Evolutionary conservation across 2,888 invertebrate species (phyloP), one percentile per base, ranked within the genome.

Genomic region (Melieria picta): DNA sequence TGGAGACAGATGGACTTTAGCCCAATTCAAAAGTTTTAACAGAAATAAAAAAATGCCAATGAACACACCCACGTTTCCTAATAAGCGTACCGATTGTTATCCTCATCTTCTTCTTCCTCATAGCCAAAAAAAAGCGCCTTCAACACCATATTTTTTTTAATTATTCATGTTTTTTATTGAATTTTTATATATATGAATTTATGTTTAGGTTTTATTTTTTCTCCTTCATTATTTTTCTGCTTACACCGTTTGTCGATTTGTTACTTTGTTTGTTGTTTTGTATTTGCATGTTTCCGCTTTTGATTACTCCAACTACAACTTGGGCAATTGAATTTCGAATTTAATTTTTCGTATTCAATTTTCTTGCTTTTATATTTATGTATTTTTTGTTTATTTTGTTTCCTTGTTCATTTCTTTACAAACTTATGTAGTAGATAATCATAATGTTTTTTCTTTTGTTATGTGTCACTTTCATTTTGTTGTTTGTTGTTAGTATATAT

Each of bases 231-330:
- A 58, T 68, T 61, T 52, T n/a, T 46, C 61, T 45, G 46, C 61
- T 62, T 30, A 30, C 30, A 30, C 30, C 30, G 2, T 30, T 42
- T 16, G 6, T 57, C 42, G 7, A 7, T 57, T 16, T 66, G 57
- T 56, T 30, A 58, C 48, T 11, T 52, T 60, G 16, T 60, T 61
- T 30, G 30, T 43, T 58, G 13, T 11, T 61, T 72, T 70, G 63
- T 73, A 61, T 71, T 71, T 73, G 71, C 65, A 71, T 62, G 65
- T 71, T 71, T 73, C 67, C 71, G 48, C 71, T 66, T 61, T 62
- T 46, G 47, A 16, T 66, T 45, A 65, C 62, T 30, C 30, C 30
- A 30, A 30, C 30, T 30, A 30, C 30, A 30, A 52, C 52, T 65
- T 71, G 57, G 68, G 65, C 72, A 72, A 72, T 72, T 74, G 67